A percentile compares a stretch with the other conserved stretches of the same genome.
These are phyloP conservation scores for Steromphala cineraria DNA, from an alignment of 2,888 invertebrate species.

Conservation along the genomic window DNA sequence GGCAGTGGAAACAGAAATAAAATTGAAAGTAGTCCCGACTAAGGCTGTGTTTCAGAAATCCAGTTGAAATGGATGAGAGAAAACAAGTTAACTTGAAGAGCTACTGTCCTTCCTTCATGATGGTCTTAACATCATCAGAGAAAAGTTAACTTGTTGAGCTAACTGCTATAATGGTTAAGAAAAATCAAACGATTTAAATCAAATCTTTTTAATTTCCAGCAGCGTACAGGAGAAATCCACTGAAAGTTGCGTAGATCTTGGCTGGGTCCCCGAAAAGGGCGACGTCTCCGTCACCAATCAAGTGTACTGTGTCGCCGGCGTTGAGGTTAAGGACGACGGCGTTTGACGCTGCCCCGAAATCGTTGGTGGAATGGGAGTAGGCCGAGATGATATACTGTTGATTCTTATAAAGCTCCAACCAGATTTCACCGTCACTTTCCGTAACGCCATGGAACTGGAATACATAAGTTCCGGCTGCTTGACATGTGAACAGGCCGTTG, in stretches of 20 bases:
- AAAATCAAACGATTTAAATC: neutral
- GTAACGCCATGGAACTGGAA: slow-evolving; percentile 48
- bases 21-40: no score
- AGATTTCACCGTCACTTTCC: slow-evolving; percentile 37
- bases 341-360: slow-evolving; percentile 46
- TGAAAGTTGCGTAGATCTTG: neutral
- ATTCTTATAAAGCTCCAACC: slow-evolving; percentile 48
- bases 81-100: no score
- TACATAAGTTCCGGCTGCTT: slow-evolving; percentile 41
- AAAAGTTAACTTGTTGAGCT: no score
- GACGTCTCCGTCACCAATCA: neutral
- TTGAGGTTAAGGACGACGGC: slow-evolving; percentile 30
- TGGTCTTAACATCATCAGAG: no score
- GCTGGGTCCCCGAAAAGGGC: neutral
- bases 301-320: neutral
- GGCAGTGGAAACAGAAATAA: no score
- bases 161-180: no score
- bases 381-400: slow-evolving; percentile 44
- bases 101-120: no score
- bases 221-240: neutral
- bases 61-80: no score
- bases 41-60: no score
- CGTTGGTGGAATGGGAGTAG: slow-evolving; percentile 40
- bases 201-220: neutral
- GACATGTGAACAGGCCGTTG: slow-evolving; percentile 50